Percentiles rank a stretch among this genome's conserved stretches.
Conservation (phyloP, 2,113 vertebrate species). For the Neoarius graeffei region DNA sequence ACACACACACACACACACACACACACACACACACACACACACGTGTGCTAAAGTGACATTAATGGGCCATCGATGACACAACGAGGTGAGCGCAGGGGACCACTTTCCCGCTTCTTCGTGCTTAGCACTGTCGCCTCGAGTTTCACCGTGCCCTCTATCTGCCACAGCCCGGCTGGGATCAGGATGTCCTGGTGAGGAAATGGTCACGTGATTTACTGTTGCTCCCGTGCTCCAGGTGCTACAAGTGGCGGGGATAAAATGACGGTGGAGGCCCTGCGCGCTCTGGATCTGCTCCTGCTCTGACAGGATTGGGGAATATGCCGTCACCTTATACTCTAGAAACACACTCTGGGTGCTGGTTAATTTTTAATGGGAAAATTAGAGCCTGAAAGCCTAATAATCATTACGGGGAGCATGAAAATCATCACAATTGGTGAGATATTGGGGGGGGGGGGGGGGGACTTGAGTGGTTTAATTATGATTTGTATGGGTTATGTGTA, state of each 20-base stretch:
- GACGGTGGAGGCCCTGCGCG: constrained; percentile 61
- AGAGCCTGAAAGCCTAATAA: constrained; percentile 71
- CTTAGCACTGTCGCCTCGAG: constrained; percentile 74
- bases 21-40: constrained; percentile 58
- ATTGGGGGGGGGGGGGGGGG: constrained; percentile 43
- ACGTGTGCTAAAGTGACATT: constrained; percentile 77
- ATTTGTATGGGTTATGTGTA: neutral
- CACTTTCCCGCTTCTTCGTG: constrained; percentile 76
- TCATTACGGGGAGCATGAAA: constrained; percentile 71
- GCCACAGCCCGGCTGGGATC: constrained; percentile 62
- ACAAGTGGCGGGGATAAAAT: constrained; percentile 68
- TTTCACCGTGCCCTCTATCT: constrained; percentile 73
- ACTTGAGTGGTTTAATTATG: constrained; percentile 32
- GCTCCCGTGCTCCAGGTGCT: constrained; percentile 70
- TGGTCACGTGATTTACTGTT: constrained; percentile 79
- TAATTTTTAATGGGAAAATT: constrained; percentile 75
- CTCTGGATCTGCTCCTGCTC: constrained; percentile 61
- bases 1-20: constrained; percentile 57
- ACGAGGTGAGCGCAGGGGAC: constrained; percentile 74
- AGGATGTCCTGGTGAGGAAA: constrained; percentile 75
- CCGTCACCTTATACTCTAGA: constrained; percentile 72
- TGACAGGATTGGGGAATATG: constrained; percentile 65
- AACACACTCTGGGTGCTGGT: constrained; percentile 65
- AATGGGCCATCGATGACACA: constrained; percentile 81
- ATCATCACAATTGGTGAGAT: constrained; percentile 66